Evolutionary conservation across 1,140 invertebrate species (phyloP).

Genomic region (Sycobia sp.): DNA sequence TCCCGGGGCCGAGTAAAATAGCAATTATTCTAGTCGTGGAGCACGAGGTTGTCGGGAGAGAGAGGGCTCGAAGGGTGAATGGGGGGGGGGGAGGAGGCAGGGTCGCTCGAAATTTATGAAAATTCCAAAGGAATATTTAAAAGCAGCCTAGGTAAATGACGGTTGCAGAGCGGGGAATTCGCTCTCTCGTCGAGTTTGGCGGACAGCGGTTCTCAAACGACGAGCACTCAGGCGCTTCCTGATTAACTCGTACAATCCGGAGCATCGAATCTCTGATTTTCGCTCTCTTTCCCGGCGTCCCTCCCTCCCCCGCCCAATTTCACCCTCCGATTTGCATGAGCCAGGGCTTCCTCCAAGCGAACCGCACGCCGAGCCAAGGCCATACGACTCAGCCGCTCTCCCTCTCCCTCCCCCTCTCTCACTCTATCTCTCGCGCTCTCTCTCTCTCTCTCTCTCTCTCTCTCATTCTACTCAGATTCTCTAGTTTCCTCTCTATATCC

Average conservation of each 20-base stretch:
- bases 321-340: constrained; percentile 52
- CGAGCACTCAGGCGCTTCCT: constrained; percentile 13
- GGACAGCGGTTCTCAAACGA: constrained; percentile 13
- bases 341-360: constrained; percentile 44
- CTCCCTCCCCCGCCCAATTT: not conserved
- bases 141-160: constrained; percentile 22
- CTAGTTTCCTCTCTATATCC: too few relatives aligned
- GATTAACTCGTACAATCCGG: constrained; percentile 31
- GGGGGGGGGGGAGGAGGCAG: too few relatives aligned
- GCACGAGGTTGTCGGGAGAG: constrained; percentile 11
- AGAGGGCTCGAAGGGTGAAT: too few relatives aligned
- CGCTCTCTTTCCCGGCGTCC: constrained; percentile 18
- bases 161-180: constrained; percentile 1
- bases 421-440: too few relatives aligned
- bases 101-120: constrained; percentile 35
- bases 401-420: too few relatives aligned
- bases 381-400: not conserved
- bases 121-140: constrained; percentile 30
- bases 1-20: not conserved
- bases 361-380: not conserved
- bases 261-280: constrained; percentile 32
- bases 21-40: constrained; percentile 7
- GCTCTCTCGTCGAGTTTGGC: not conserved
- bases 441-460: too few relatives aligned
- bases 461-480: too few relatives aligned